Conservation (phyloP, 2,113 vertebrate species). For the Halcyon senegalensis region DNA sequence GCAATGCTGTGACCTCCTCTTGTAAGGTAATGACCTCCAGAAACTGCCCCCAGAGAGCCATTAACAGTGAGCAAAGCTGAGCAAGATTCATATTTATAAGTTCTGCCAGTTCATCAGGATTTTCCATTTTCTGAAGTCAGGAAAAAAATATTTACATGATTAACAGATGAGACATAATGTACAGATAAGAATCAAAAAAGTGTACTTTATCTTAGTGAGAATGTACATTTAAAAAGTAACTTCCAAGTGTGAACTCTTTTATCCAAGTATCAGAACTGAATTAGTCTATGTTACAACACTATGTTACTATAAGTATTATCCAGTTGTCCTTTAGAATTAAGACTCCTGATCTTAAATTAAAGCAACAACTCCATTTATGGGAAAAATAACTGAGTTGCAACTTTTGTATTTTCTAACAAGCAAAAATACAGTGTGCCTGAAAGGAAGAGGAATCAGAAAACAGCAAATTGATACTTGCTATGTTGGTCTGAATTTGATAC, state of each 20-base stretch:
- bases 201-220: background rate
- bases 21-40: conserved; percentile 92
- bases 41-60: conserved; percentile 98
- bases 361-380: background rate
- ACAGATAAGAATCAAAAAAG: background rate
- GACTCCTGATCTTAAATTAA: background rate
- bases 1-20: conserved; percentile 85
- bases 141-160: background rate
- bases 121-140: conserved; percentile 86
- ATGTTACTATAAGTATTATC: background rate
- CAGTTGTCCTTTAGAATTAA: background rate
- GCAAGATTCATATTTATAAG: conserved; percentile 99
- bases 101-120: conserved; percentile 96
- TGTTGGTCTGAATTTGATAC: background rate
- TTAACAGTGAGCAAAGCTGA: conserved; percentile 96
- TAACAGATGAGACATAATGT: background rate
- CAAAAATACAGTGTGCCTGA: background rate
- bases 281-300: background rate
- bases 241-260: background rate
- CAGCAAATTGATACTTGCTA: background rate
- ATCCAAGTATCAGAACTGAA: background rate
- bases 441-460: background rate
- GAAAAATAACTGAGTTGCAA: background rate
- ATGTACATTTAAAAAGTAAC: background rate
- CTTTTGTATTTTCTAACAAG: background rate